Base-by-base conservation (phyloP, 2,888 invertebrate genomes). In the Drosophila parthenogenetica region DNA sequence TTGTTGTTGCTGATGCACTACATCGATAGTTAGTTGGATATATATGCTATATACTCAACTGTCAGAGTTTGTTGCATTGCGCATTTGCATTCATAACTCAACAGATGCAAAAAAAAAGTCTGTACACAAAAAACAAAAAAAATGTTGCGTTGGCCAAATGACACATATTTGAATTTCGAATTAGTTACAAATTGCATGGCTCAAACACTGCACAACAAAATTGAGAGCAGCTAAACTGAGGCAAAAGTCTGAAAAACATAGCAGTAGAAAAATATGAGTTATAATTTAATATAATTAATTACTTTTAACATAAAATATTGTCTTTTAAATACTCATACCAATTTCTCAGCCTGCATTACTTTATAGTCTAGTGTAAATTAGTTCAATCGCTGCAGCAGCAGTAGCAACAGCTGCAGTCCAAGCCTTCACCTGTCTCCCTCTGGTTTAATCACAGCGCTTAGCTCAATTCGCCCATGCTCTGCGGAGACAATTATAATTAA, bases 31-130 rank as follows among this genome's bases (percentile, higher is more conserved):
- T 29, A 29, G 29, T 5, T 29, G 2, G 29, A 29, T 29, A 29
- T 29, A 29, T 29, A 29, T 29, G 8, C 29, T 29, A 29, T 29
- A 69, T 54, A 49, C 60, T 29, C 62, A 77, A 77, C 74, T 75
- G 79, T 74, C 87, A 69, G 71, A 45, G 71, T 65, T 13, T 32
- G 61, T 58, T 53, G 69, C 75, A 68, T 73, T 82, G 84, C 89
- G 51, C 81, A 83, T 86, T 88, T 81, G 87, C 85, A 89, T 89
- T 87, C 89, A 89, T 83, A 89, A 87, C 87, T 89, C 75, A 84
- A 66, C 87, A 77, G 74, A 73, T 89, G 87, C 67, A 53, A 65
- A 67, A 57, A 55, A 54, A 46, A 43, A 22, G 22, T 22, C 22
- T 22, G 4, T 5, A 22, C 22, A 39, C 49, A 14, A 40, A 53